phyloP scores from a whole-genome alignment of 2,888 invertebrate species.

The Nephrotoma appendiculata region DNA sequence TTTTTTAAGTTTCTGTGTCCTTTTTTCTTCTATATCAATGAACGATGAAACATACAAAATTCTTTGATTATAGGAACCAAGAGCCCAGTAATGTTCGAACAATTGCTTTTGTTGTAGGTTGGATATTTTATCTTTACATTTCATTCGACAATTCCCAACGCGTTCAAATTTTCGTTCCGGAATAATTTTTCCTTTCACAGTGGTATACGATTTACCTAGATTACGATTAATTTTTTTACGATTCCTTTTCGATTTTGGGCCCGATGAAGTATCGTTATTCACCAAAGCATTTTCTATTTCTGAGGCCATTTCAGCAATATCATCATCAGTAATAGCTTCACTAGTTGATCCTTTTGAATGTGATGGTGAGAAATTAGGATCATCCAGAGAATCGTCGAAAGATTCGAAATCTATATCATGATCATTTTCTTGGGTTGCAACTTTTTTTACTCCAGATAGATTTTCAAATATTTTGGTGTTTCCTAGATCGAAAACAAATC shows the following conservation, averaged over 20 bases:
- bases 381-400: background rate
- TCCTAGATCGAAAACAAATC: no score
- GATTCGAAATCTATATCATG: background rate
- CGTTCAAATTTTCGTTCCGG: background rate
- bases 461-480: no score
- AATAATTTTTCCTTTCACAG: background rate
- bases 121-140: background rate
- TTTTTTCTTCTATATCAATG: background rate
- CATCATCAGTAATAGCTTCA: background rate
- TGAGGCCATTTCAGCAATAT: background rate
- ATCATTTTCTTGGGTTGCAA: background rate
- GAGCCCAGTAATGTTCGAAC: background rate
- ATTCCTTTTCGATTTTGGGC: background rate
- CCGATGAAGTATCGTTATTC: background rate
- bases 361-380: no score
- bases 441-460: background rate
- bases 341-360: background rate
- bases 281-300: background rate
- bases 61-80: background rate
- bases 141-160: background rate
- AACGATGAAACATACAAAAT: background rate
- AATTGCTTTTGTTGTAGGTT: background rate
- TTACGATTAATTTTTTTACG: no score
- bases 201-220: background rate
- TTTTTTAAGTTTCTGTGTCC: background rate